phyloP scores from a whole-genome alignment of 2,797 vertebrate species.

The Masticophis lateralis region DNA sequence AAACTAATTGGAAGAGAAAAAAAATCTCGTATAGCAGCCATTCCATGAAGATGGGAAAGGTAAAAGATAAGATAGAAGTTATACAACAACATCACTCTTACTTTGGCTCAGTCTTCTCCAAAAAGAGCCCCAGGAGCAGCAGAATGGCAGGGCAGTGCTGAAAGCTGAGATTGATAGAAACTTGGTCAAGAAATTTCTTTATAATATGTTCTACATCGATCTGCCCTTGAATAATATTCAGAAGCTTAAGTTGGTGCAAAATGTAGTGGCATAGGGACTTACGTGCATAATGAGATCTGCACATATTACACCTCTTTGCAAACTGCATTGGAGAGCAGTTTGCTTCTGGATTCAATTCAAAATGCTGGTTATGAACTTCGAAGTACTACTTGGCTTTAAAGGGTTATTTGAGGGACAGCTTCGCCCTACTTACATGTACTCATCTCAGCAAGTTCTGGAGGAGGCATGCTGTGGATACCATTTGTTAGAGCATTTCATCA shows the following conservation, averaged over 20 bases:
- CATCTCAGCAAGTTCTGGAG: neutral
- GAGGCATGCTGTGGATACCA: neutral
- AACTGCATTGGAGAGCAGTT: neutral
- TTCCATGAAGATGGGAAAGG: neutral
- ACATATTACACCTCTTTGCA: neutral
- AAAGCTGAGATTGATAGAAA: neutral
- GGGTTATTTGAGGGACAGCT: neutral
- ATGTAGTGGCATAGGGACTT: neutral
- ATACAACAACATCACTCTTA: neutral
- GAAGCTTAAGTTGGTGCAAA: neutral
- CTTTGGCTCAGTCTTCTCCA: neutral
- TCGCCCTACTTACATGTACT: neutral
- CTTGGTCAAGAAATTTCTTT: neutral
- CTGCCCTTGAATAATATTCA: neutral
- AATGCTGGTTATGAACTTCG: neutral
- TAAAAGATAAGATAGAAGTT: neutral
- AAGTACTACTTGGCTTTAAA: neutral
- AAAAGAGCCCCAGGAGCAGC: neutral
- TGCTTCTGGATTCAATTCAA: neutral
- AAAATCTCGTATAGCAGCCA: neutral
- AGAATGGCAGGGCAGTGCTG: neutral
- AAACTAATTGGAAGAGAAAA: neutral
- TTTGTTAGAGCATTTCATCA: neutral
- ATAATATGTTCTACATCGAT: neutral
- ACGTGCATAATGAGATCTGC: neutral